A percentile compares a stretch with the other conserved stretches of the same genome.
phyloP scores from a whole-genome alignment of 2,797 vertebrate species.

The Cichlasoma orientale region DNA sequence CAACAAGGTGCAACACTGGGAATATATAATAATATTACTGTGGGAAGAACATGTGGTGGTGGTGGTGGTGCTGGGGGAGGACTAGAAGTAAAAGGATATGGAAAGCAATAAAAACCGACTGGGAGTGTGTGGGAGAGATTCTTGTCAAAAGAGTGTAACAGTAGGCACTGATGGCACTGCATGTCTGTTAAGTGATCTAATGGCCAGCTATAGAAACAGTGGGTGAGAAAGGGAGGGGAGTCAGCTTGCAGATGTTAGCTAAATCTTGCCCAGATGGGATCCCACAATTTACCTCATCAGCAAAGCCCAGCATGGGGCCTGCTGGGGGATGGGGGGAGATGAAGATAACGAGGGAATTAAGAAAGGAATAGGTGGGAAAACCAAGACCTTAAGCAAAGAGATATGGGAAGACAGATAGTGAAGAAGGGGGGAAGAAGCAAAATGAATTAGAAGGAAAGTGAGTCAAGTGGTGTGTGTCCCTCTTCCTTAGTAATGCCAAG shows the following conservation, averaged over 20 bases:
- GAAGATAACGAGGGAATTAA: conserved; percentile 23
- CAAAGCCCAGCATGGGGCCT: conserved; percentile 33
- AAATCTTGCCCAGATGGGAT: conserved; percentile 66
- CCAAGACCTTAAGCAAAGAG: neutral
- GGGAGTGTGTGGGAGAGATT: neutral
- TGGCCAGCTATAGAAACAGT: conserved; percentile 28
- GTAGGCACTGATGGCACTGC: conserved; percentile 27
- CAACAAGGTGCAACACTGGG: conserved; percentile 1
- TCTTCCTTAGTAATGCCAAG: conserved; percentile 37
- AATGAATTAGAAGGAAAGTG: conserved; percentile 6
- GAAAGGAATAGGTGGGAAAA: neutral
- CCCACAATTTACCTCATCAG: conserved; percentile 52
- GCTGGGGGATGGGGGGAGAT: conserved; percentile 24
- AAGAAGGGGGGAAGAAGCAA: neutral
- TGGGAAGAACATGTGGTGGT: neutral
- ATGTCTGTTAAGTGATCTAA: conserved; percentile 40
- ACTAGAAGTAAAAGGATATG: neutral
- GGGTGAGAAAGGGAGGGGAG: conserved; percentile 21
- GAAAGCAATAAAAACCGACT: neutral
- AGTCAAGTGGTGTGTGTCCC: conserved; percentile 28
- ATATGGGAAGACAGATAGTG: neutral
- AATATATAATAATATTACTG: neutral
- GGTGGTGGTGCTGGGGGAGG: too few relatives aligned
- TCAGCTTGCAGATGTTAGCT: conserved; percentile 62
- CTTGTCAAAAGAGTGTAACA: conserved; percentile 20